These are phyloP conservation scores for Drosophila nasuta DNA, from an alignment of 1,140 invertebrate genomes.

Conservation along the genomic window DNA sequence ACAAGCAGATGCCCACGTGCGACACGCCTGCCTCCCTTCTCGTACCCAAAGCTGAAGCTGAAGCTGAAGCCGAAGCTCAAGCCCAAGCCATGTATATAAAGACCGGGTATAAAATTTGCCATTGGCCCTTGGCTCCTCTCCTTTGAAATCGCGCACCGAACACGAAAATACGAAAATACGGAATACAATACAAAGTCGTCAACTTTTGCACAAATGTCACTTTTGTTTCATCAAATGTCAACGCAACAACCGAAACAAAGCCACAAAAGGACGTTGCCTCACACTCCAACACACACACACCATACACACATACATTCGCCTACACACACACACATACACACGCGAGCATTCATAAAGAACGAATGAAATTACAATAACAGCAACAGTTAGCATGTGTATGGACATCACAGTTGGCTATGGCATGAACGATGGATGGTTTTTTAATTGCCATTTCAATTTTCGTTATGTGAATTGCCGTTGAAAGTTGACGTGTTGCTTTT, in stretches of 20 bases:
- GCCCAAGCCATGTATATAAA: neutral
- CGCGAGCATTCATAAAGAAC: slow-evolving; percentile 51
- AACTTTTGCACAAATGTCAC: slow-evolving; percentile 81
- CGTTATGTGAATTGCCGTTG: slow-evolving; percentile 71
- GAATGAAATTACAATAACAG: slow-evolving; percentile 78
- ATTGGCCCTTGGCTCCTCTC: slow-evolving; percentile 39
- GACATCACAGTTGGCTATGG: slow-evolving; percentile 58
- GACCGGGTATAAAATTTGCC: slow-evolving; percentile 62
- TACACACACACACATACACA: slow-evolving; percentile 18
- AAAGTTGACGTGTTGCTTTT: slow-evolving; percentile 43
- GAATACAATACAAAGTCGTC: slow-evolving; percentile 75
- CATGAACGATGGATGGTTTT: slow-evolving; percentile 81
- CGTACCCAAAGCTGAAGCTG: neutral
- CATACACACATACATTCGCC: slow-evolving; percentile 2
- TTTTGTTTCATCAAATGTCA: slow-evolving; percentile 84
- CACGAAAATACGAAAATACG: slow-evolving; percentile 14
- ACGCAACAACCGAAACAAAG: slow-evolving; percentile 82
- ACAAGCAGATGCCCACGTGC: slow-evolving; percentile 78
- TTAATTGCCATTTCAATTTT: slow-evolving; percentile 83
- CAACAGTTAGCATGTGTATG: slow-evolving; percentile 43
- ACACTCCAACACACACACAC: neutral
- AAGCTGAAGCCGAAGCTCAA: slow-evolving; percentile 29
- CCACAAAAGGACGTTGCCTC: slow-evolving; percentile 73
- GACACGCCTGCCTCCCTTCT: slow-evolving; percentile 21
- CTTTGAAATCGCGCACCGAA: slow-evolving; percentile 63